Evolutionary conservation across 2,113 vertebrate species (phyloP), one percentile per base, ranked within the genome.

Genomic region (Ophiodon elongatus): DNA sequence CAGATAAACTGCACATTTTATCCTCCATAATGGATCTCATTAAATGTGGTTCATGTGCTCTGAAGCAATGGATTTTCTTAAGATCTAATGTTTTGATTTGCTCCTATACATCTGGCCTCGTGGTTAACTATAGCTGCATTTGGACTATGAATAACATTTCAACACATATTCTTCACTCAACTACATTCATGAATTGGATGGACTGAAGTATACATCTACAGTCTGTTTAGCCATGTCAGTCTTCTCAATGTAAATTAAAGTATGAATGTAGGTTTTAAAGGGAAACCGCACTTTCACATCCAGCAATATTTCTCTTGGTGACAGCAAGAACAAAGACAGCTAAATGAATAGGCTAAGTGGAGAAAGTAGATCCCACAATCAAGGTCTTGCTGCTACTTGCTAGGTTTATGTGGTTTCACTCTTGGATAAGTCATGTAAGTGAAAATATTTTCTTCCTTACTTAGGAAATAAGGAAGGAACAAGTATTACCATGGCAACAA

Each of bases 391-490:
- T 73, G 27, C 2, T 27, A 72, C 56, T 37, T 27, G 2, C 21
- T 65, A 59, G 15, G 21, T 59, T 76, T 13, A 27, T 77, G 72
- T 67, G 41, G 14, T 56, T 75, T 79, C 25, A 11, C 73, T 76
- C 15, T 10, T 63, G n/a, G 13, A 27, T 43, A 43, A 33, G 15
- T 54, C 43, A 56, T 23, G 15, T 8, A 63, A 9, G 23, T 31
- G 25, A 50, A 70, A 65, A n/a, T 73, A 33, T 52, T 1, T 66
- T 17, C 31, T 5, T 33, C 10, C 29, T 35, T 17, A 54, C 43
- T 17, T 31, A 60, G 69, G 76, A 80, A 69, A 45, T 64, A 31
- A 60, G 69, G 76, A 80, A 69, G 52, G 59, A 31, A 73, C 17
- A 4, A 33, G 9, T 66, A 41, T 57, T 57, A 41, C 11, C 45